Evolutionary conservation across 2,888 invertebrate genomes (phyloP), one percentile per base, ranked within the genome.

Genomic region (Caprella mutica): DNA sequence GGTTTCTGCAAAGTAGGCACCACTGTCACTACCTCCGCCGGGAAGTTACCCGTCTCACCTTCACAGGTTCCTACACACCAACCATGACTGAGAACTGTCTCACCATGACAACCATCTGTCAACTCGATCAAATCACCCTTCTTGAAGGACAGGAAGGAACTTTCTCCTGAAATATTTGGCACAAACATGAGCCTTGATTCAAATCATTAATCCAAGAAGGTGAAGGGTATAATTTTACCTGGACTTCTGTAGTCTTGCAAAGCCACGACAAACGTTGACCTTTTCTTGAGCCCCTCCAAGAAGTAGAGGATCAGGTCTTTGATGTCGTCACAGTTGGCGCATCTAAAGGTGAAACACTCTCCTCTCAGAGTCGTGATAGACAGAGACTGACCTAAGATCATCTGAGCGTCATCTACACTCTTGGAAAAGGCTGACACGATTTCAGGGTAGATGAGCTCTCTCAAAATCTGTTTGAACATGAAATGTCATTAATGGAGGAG

Each of bases 391-490:
- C 91, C 88, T 71, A 96, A 94, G 66, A 65, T 56, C 43, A 59
- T 61, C 42, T 61, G 48, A 23, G 29, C 48, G n/a, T n/a, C n/a
- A 5, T 27, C 50, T 6, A 58, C 61, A 78, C 91, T 91, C 73
- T 91, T 89, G 78, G 90, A 88, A 69, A 87, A 85, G 67, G 97
- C 93, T 12, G 90, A 86, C 40, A 94, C 94, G 54, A 98, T 93
- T 78, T 99, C 97, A n/a, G 97, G 96, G 75, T 97, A 98, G 48
- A 94, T 93, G 58, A 98, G 77, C 74, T 99, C 98, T 66, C 98
- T 76, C 52, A 98, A 77, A 42, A 98, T 96, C 55, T 55, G 38
- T 9, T 17, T 8, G 9, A 35, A 35, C 12, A 35, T 12, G 14
- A 35, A 35, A 35, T 12, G 14, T 12, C 12, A 35, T 12, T 12